Base-by-base conservation (phyloP, 1,140 invertebrate genomes). In the Drosophila paulistorum region DNA sequence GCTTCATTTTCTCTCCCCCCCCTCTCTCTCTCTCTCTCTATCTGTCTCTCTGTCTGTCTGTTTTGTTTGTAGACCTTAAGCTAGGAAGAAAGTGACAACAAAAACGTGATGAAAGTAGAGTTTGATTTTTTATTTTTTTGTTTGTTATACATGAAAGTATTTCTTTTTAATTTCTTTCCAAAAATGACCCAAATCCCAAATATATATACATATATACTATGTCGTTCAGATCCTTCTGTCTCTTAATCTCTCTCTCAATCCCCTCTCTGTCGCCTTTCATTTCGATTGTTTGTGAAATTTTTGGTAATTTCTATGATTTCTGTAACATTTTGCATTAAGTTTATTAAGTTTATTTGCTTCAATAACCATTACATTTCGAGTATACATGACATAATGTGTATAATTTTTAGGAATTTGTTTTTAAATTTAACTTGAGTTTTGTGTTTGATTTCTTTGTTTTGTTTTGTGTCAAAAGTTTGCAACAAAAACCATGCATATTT, bases 391-490 rank as follows among this genome's bases (percentile, higher is more conserved):
- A 37, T 65, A 55, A 30, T 30, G 30, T 30, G 6, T 55, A 57
- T 75, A 35, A 74, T 68, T 76, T 76, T 2, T 51, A 41, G 20
- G 51, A 73, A 73, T 65, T 64, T 54, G 59, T 76, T 70, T 83
- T 63, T 61, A 39, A 58, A 68, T 68, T 59, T 68, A 17, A 45
- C 63, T 65, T 68, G 37, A 58, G 74, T 75, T 82, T 85, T 85
- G 75, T 87, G 75, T 86, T 75, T 85, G 83, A 79, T 86, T 86
- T 86, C 75, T 81, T 83, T 82, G 79, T 79, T 78, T 79, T 73
- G 71, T 67, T 73, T 79, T 70, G 48, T 68, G 61, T 65, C n/a
- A 67, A 39, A 62, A 68, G 67, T 80, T 63, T 57, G 41, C 61
- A 54, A 30, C 30, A 54, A 51, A 57, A 55, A 73, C 70, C 68